These are phyloP conservation scores for Anagrus nilaparvatae DNA, from an alignment of 1,140 invertebrate genomes.

Conservation along the genomic window DNA sequence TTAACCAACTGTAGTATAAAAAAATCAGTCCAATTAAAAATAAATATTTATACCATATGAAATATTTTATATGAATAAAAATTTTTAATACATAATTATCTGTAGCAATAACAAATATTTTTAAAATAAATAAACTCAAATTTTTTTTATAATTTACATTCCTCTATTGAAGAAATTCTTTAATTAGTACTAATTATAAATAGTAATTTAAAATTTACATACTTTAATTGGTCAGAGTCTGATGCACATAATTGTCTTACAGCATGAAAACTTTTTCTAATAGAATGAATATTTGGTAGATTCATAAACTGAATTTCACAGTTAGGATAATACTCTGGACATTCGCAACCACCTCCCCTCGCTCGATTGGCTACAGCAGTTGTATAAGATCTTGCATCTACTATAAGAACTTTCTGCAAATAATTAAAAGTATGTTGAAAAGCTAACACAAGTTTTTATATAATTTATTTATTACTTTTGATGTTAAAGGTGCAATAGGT, in stretches of 20 bases:
- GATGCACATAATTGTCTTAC: constrained; percentile 65
- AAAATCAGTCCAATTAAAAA: neutral
- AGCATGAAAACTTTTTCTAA: constrained; percentile 77
- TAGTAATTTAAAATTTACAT: constrained; percentile 47
- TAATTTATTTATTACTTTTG: constrained; percentile 20
- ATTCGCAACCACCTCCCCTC: constrained; percentile 92
- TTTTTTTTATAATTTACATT: too few species aligned
- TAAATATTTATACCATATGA: too few species aligned
- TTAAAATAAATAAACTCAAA: too few species aligned
- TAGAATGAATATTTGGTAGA: constrained; percentile 91
- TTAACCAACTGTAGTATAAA: constrained; percentile 63
- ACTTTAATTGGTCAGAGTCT: constrained; percentile 60
- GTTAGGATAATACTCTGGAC: constrained; percentile 85
- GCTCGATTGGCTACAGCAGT: constrained; percentile 92
- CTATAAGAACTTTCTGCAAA: constrained; percentile 78
- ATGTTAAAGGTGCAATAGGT: constrained; percentile 18
- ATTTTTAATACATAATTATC: too few species aligned
- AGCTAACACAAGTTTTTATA: neutral
- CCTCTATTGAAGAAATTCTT: too few species aligned
- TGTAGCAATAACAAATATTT: too few species aligned
- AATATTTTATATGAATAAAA: too few species aligned
- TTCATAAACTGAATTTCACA: constrained; percentile 97
- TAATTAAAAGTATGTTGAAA: constrained; percentile 8
- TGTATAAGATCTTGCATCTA: constrained; percentile 91
- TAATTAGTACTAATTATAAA: too few species aligned